Evolutionary conservation across 2,797 vertebrate genomes (phyloP).

Genomic region (Pogoniulus pusillus): DNA sequence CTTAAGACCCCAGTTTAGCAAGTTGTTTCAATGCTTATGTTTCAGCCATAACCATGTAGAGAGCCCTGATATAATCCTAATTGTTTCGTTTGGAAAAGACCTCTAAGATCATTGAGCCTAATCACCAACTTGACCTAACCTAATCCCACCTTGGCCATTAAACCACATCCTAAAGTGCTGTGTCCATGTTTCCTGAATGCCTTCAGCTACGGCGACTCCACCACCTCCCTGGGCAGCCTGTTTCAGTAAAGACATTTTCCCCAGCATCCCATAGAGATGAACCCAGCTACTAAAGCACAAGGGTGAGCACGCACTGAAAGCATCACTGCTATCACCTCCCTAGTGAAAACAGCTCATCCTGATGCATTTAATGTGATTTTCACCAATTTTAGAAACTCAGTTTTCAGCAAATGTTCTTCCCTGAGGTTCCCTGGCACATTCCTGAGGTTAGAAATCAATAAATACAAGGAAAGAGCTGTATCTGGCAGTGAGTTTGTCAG

Average conservation of each 20-base stretch:
- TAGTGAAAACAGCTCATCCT: neutral
- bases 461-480: neutral
- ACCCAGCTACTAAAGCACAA: neutral
- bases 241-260: too few species aligned
- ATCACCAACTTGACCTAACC: too few species aligned
- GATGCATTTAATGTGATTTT: neutral
- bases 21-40: neutral
- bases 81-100: too few species aligned
- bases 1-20: neutral
- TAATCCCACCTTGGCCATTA: too few species aligned
- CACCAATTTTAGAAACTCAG: neutral
- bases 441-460: neutral
- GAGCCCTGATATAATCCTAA: neutral
- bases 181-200: too few species aligned
- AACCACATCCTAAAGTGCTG: too few species aligned
- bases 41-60: neutral
- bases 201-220: too few species aligned
- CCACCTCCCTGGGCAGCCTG: too few species aligned
- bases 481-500: neutral
- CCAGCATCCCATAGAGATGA: accelerated
- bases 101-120: too few species aligned
- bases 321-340: neutral
- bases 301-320: neutral
- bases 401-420: neutral
- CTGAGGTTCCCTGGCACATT: neutral